Evolutionary conservation across 2,888 invertebrate genomes (phyloP).

Genomic region (Drosophila buzzatii): DNA sequence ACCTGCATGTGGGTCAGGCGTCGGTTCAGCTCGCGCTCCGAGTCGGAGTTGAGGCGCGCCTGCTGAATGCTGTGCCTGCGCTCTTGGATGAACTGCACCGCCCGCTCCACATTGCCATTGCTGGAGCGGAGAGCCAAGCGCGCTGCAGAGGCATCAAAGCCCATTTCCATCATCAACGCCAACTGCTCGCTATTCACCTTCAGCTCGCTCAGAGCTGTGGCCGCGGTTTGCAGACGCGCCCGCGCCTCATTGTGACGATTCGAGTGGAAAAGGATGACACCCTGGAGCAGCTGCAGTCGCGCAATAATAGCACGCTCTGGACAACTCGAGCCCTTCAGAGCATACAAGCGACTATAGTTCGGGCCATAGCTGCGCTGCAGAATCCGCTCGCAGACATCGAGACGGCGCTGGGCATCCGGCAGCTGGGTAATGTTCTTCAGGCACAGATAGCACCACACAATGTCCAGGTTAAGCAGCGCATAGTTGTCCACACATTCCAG

Average conservation of each 20-base stretch:
- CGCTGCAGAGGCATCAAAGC: conserved; percentile 89
- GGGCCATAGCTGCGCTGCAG: conserved; percentile 89
- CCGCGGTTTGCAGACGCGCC: conserved; percentile 87
- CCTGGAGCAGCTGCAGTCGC: conserved; percentile 92
- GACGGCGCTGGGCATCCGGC: conserved; percentile 90
- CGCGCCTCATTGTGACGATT: conserved; percentile 89
- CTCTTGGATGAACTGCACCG: conserved; percentile 89
- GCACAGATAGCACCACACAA: conserved; percentile 94
- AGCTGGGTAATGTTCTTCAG: conserved; percentile 89
- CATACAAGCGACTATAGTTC: conserved; percentile 88
- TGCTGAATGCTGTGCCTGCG: conserved; percentile 86
- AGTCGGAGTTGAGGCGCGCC: conserved; percentile 86
- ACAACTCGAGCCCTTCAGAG: conserved; percentile 87
- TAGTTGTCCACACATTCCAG: conserved; percentile 92
- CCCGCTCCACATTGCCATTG: conserved; percentile 87
- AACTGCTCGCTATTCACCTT: conserved; percentile 87
- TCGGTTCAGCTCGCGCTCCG: conserved; percentile 83
- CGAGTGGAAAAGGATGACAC: conserved; percentile 91
- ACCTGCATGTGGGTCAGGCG: conserved; percentile 24
- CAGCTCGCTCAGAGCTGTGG: conserved; percentile 87
- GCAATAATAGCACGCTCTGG: conserved; percentile 91
- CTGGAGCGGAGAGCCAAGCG: conserved; percentile 88
- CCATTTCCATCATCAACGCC: conserved; percentile 87
- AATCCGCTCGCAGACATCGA: conserved; percentile 89
- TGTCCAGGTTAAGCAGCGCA: conserved; percentile 92